Base-by-base conservation (phyloP, 2,113 vertebrate species). In the Hippocampus barbouri region DNA sequence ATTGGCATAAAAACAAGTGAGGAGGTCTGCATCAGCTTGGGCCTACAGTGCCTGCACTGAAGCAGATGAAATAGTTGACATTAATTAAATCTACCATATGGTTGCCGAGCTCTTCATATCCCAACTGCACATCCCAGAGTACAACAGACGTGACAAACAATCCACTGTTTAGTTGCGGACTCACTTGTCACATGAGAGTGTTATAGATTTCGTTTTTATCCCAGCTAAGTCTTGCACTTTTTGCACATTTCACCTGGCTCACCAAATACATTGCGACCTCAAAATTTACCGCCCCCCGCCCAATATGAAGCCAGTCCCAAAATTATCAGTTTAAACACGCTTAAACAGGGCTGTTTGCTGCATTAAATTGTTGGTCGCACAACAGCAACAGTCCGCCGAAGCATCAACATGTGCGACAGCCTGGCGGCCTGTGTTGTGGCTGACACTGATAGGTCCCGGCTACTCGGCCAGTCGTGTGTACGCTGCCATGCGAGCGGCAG, bases 51-150 rank as follows among this genome's bases (percentile, higher is more conserved):
- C 77, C 78, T 65, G 47, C 61, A 45, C 79, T 72, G 80, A 68
- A 34, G 51, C 34, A 49, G 66, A 80, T 11, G 38, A 77, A 79
- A 81, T 72, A 77, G 66, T 83, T 86, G 71, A 71, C 78, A 68
- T 76, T 78, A 86, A 89, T 89, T 90, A 87, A 85, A 84, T 77
- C 56, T 82, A 77, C 83, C 85, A 85, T 88, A 88, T 90, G 87
- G 41, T 81, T 74, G 73, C 83, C 34, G 57, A 57, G 68, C 51
- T 67, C 49, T 34, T 74, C 71, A 30, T 47, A 59, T 72, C 70
- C 73, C 60, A 70, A 60, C 68, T 59, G 45, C 59, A 15, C 62
- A 73, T 87, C 73, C 72, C 74, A 49, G 64, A 79, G 71, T 79
- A 69, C 67, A 75, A 64, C 89, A 90, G 79, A 87, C 83, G 84